phyloP scores from a whole-genome alignment of 2,888 invertebrate species.

The Chironomus riparius region DNA sequence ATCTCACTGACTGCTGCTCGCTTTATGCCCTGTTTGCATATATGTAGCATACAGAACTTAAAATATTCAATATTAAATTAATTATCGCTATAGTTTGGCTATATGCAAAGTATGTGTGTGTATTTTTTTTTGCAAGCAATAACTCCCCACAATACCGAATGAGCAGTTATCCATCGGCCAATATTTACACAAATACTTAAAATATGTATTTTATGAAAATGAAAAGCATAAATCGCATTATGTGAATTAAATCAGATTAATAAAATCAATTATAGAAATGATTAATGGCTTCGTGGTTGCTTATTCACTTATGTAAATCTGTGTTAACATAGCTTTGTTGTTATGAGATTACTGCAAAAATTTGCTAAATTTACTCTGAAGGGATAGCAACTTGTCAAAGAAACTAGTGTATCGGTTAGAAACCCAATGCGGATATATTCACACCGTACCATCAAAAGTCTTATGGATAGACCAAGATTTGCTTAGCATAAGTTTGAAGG shows the following conservation, averaged over 20 bases:
- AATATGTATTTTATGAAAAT: conserved; percentile 9
- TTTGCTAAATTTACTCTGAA: too few relatives aligned
- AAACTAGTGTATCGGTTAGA: too few relatives aligned
- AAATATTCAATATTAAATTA: conserved; percentile 26
- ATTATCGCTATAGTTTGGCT: conserved; percentile 6
- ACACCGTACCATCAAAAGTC: too few relatives aligned
- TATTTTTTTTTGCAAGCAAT: neutral
- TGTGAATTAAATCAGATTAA: conserved; percentile 23
- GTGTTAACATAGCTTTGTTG: too few relatives aligned
- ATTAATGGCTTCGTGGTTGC: conserved; percentile 15
- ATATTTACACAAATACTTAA: neutral
- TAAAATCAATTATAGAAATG: conserved; percentile 24
- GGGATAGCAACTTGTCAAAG: too few relatives aligned
- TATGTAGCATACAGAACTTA: neutral
- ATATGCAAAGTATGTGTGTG: neutral
- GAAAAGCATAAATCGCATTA: conserved; percentile 25
- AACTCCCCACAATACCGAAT: too few relatives aligned
- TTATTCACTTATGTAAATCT: neutral
- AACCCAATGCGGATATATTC: too few relatives aligned
- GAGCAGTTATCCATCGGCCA: neutral
- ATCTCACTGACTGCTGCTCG: neutral
- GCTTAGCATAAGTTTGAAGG: too few relatives aligned
- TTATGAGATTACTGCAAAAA: too few relatives aligned
- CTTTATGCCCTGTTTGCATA: neutral
- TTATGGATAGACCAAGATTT: too few relatives aligned